Conservation (phyloP, 1,140 invertebrate genomes). For the Odontomachus brunneus region DNA sequence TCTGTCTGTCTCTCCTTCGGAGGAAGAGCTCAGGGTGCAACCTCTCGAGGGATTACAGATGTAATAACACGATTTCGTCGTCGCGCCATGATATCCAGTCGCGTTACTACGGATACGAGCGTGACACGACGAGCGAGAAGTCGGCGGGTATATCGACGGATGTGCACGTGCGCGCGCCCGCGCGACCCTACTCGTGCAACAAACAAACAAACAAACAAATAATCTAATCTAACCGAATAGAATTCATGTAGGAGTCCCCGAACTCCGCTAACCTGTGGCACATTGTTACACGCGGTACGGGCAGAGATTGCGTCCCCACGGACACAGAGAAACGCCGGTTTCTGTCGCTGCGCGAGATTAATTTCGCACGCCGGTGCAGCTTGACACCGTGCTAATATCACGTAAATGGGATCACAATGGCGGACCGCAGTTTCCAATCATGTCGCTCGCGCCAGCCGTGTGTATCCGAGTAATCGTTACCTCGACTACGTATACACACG, state of each 20-base stretch:
- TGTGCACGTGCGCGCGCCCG: not conserved
- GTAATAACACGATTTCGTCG: not conserved
- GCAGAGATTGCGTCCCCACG: constrained; percentile 67
- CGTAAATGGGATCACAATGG: constrained; percentile 83
- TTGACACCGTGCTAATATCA: constrained; percentile 81
- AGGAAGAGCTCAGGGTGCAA: not conserved
- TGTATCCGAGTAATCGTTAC: constrained; percentile 76
- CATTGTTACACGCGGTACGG: constrained; percentile 67
- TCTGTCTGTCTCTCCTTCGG: no score
- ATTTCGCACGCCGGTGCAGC: constrained; percentile 80
- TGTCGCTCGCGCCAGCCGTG: constrained; percentile 73
- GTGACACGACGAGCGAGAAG: not conserved
- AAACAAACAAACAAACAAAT: constrained; percentile 36
- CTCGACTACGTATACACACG: constrained; percentile 56
- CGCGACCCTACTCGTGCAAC: not conserved
- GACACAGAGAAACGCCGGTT: constrained; percentile 59
- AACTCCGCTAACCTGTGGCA: constrained; percentile 67
- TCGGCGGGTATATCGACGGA: no score
- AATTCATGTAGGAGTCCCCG: constrained; percentile 67
- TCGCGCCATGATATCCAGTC: not conserved
- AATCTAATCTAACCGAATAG: constrained; percentile 66
- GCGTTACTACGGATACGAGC: not conserved
- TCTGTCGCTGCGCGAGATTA: constrained; percentile 77
- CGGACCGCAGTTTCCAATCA: constrained; percentile 83
- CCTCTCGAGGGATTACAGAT: constrained; percentile 17